Percentiles rank a stretch among this genome's conserved stretches.
These are phyloP conservation scores for Cavia aperea DNA, from an alignment of 2,113 vertebrate genomes.

Conservation along the genomic window DNA sequence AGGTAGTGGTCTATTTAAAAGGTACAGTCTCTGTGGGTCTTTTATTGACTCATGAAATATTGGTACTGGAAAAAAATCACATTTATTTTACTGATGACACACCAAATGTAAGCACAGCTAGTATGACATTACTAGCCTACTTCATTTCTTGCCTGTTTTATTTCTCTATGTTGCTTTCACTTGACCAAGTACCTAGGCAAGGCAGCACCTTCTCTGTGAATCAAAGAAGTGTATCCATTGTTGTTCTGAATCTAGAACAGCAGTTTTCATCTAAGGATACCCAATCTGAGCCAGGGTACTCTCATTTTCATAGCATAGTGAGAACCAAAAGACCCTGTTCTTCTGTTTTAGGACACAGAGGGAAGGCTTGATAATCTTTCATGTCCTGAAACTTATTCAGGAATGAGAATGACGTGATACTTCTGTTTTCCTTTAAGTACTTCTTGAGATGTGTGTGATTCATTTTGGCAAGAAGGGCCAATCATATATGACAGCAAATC, in stretches of 20 bases:
- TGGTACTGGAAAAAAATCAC: background rate
- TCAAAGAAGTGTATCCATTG: background rate
- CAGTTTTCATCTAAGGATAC: background rate
- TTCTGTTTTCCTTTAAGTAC: background rate
- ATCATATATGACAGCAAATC: background rate
- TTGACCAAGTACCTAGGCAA: background rate
- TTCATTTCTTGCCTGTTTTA: background rate
- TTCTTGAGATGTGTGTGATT: background rate
- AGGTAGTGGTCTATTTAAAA: background rate
- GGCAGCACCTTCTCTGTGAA: background rate
- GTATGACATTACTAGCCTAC: background rate
- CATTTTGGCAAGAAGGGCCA: conserved; percentile 5
- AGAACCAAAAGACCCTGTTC: background rate
- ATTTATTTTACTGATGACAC: background rate
- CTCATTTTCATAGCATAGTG: background rate
- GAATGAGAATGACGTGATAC: background rate
- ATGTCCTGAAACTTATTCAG: background rate
- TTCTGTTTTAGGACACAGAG: background rate
- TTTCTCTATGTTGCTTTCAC: background rate
- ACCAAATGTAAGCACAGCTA: background rate
- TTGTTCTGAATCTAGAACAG: background rate
- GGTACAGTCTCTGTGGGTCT: background rate
- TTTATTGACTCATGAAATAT: background rate
- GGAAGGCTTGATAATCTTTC: background rate
- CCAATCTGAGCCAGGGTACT: background rate